phyloP scores from a whole-genome alignment of 2,888 invertebrate species.

The Argynnis bischoffii region DNA sequence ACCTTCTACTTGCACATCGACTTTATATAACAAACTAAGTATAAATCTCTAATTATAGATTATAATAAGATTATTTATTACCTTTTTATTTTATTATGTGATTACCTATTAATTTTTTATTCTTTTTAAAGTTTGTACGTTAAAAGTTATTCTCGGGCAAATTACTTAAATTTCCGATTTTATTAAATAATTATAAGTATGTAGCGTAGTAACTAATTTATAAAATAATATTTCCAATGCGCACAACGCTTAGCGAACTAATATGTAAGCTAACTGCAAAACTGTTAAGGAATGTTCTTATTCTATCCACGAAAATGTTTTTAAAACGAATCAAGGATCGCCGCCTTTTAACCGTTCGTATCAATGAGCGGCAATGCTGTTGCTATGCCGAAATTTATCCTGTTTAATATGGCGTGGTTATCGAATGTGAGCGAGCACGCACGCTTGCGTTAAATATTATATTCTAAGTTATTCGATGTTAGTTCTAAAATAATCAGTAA shows the following conservation, averaged over 20 bases:
- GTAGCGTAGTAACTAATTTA: too few species aligned
- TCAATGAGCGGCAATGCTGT: conserved; percentile 26
- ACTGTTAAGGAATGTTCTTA: conserved; percentile 11
- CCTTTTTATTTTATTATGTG: too few species aligned
- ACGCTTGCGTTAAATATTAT: conserved; percentile 5
- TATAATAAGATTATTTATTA: too few species aligned
- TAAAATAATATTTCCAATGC: neutral
- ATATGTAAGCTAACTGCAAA: conserved; percentile 1
- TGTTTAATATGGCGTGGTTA: conserved; percentile 25
- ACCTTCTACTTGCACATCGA: neutral
- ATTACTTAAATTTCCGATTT: too few species aligned
- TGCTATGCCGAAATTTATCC: conserved; percentile 37
- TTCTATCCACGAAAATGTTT: conserved; percentile 8
- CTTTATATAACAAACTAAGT: too few species aligned
- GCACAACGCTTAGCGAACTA: neutral
- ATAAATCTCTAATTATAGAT: neutral
- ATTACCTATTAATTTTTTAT: too few species aligned
- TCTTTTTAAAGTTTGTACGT: too few species aligned
- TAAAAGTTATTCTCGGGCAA: too few species aligned
- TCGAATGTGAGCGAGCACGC: conserved; percentile 15
- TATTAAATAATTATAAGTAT: too few species aligned
- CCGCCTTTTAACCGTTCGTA: conserved; percentile 20
- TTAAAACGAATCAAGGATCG: conserved; percentile 19
- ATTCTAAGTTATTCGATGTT: conserved; percentile 6
- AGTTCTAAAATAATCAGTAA: neutral